phyloP scores from a whole-genome alignment of 2,113 vertebrate species.

The Rhegmatorhina hoffmannsi region DNA sequence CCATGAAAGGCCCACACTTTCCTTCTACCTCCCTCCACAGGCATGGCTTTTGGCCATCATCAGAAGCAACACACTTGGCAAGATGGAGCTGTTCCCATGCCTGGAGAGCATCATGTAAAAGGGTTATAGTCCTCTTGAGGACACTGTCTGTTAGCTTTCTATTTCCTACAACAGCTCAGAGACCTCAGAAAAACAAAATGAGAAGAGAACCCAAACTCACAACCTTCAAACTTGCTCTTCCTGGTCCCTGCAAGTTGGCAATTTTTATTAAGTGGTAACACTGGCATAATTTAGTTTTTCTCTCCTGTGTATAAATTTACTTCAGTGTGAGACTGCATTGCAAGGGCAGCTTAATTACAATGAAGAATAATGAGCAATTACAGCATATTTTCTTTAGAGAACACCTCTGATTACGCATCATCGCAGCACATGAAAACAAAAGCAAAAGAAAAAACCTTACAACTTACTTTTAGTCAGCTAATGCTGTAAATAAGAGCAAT shows the following conservation, averaged over 20 bases:
- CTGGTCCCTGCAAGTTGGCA: background rate
- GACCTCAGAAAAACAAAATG: background rate
- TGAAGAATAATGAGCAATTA: background rate
- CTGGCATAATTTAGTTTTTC: background rate
- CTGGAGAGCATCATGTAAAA: background rate
- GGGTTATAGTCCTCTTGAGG: accelerated
- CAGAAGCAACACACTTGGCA: background rate
- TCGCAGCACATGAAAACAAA: background rate
- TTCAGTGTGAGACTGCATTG: background rate
- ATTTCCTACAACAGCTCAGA: background rate
- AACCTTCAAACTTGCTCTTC: background rate
- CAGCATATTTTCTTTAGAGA: background rate
- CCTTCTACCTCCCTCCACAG: background rate
- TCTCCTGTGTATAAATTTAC: background rate
- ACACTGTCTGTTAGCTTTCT: background rate
- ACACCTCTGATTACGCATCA: background rate
- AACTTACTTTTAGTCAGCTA: background rate
- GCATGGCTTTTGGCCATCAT: background rate
- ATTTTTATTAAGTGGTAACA: background rate
- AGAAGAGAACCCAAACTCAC: background rate
- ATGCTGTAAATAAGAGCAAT: background rate
- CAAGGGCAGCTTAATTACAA: background rate
- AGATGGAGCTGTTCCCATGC: background rate
- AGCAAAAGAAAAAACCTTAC: background rate
- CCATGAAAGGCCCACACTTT: background rate